Percentiles rank a stretch among this genome's conserved stretches.
These are phyloP conservation scores for Euspilapteryx auroguttella DNA, from an alignment of 2,888 invertebrate species.

Conservation along the genomic window DNA sequence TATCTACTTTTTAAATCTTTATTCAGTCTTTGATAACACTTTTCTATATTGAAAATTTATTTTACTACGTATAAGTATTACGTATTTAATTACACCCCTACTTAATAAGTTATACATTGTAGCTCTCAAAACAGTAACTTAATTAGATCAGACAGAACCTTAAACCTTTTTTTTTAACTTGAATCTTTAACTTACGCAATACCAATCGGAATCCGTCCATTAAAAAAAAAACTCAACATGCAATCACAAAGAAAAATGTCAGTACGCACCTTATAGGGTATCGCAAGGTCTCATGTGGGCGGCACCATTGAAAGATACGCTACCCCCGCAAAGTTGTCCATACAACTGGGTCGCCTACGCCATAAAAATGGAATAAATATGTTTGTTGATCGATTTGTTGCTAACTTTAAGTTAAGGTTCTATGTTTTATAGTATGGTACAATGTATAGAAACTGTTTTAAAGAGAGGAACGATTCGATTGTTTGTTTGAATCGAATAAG, in stretches of 20 bases:
- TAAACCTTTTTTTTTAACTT: too few relatives aligned
- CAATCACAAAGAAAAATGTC: slow-evolving; percentile 18
- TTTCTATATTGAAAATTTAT: too few relatives aligned
- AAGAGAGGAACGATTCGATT: too few relatives aligned
- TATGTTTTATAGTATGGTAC: not conserved
- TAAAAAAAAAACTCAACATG: slow-evolving; percentile 9
- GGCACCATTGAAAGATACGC: slow-evolving; percentile 31
- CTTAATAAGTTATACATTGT: too few relatives aligned
- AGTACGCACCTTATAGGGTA: slow-evolving; percentile 21
- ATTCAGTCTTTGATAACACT: too few relatives aligned
- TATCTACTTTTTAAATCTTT: too few relatives aligned
- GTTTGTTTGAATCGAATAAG: too few relatives aligned
- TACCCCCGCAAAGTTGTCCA: slow-evolving; percentile 17
- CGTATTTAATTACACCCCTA: too few relatives aligned
- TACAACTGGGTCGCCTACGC: slow-evolving; percentile 23
- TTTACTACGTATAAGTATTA: too few relatives aligned
- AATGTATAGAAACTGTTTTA: not conserved
- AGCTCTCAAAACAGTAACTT: too few relatives aligned
- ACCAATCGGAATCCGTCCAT: not conserved
- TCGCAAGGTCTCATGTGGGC: slow-evolving; percentile 35
- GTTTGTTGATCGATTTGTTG: not conserved
- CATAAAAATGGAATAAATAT: slow-evolving; percentile 5
- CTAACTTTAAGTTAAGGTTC: not conserved
- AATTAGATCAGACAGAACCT: too few relatives aligned
- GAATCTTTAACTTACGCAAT: too few relatives aligned